Evolutionary conservation across 2,888 invertebrate genomes (phyloP), one percentile per base, ranked within the genome.

Genomic region (Criorhina ranunculi): DNA sequence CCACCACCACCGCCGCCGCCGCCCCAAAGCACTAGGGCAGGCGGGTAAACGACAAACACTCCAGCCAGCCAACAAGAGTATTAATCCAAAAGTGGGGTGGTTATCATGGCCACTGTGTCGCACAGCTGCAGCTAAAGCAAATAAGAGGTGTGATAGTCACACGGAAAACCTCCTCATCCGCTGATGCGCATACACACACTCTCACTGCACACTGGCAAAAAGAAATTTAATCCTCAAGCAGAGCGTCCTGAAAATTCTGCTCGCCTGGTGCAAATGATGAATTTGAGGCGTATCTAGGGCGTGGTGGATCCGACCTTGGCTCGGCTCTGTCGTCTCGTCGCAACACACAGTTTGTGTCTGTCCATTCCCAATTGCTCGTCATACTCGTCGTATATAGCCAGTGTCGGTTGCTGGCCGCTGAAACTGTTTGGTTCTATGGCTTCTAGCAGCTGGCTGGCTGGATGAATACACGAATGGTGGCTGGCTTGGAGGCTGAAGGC

Each of bases 261-360:
- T 88, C 89, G 89, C 92, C 92, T 92, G 90, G 88, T 91, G 86
- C 62, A 81, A 88, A 88, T 87, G 92, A 91, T 91, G 91, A 91
- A 90, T 91, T 91, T 91, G 91, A 92, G 92, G 92, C 92, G 92
- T 92, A 92, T 92, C 91, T 92, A 91, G 92, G 91, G 92, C 92
- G 92, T 92, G 92, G 92, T 91, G 91, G 90, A 88, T 88, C 88
- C 88, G 89, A 89, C 89, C 90, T 90, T 90, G 89, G 88, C 73
- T 60, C 80, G 87, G 87, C 24, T 24, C 24, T 4, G 24, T 24
- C 24, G 24, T 24, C 24, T 85, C 87, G 87, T 87, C 87, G 29
- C 67, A 35, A 66, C 76, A 73, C 51, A 64, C 80, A 70, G 59
- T 73, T 75, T 73, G 60, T 49, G 35, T 53, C 44, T 51, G 75